phyloP scores from a whole-genome alignment of 2,113 vertebrate species.

The Mobula birostris region DNA sequence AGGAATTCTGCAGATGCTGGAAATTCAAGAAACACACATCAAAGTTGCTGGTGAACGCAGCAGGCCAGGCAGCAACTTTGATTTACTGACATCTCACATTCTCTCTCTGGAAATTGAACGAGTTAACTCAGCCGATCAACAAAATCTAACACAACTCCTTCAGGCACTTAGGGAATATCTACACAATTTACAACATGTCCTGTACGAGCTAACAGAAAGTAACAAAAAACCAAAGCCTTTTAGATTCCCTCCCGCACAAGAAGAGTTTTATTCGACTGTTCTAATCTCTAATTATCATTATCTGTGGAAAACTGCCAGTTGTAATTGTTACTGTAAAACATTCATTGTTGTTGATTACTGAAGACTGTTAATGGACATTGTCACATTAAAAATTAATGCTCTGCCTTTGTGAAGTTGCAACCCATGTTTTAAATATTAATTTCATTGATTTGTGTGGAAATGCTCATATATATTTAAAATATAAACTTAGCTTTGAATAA shows the following conservation, averaged over 20 bases:
- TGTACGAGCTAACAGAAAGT: not conserved
- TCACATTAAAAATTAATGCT: slow-evolving; percentile 21
- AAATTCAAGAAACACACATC: too few species aligned
- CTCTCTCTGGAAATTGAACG: not conserved
- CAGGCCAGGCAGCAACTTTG: too few species aligned
- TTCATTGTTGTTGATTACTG: slow-evolving; percentile 20
- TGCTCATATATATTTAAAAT: not conserved
- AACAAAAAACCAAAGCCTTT: too few species aligned
- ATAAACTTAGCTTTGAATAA: not conserved
- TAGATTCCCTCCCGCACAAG: not conserved
- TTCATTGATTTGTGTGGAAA: not conserved
- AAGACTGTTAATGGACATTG: not conserved
- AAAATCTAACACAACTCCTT: not conserved
- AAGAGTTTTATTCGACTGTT: slow-evolving; percentile 10
- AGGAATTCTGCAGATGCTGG: too few species aligned
- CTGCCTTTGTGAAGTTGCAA: slow-evolving; percentile 4
- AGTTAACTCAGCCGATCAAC: not conserved
- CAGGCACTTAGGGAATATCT: not conserved
- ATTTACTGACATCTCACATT: not conserved
- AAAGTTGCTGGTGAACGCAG: too few species aligned
- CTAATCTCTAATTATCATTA: not conserved
- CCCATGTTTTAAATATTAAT: slow-evolving; percentile 26
- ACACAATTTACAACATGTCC: not conserved
- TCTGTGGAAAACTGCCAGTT: not conserved
- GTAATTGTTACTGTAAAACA: not conserved